A percentile compares a stretch with the other conserved stretches of the same genome.
phyloP scores from a whole-genome alignment of 2,113 vertebrate species.

The Petromus typicus region DNA sequence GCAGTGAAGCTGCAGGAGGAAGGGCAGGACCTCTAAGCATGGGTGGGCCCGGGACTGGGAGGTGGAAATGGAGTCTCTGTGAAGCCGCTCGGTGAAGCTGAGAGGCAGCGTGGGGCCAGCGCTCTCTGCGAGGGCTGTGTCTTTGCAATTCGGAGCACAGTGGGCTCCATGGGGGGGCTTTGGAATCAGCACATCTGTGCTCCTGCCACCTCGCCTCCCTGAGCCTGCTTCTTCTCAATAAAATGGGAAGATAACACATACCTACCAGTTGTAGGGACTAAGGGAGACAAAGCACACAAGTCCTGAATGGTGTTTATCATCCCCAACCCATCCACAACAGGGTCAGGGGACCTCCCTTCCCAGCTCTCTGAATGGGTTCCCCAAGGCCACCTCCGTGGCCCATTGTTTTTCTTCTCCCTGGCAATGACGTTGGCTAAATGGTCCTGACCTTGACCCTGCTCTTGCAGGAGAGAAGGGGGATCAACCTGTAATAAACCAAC shows the following conservation, averaged over 20 bases:
- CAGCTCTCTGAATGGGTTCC: not conserved
- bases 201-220: not conserved
- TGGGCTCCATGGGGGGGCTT: not conserved
- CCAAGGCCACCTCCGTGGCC: accelerated
- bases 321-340: not conserved
- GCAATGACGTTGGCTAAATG: not conserved
- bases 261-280: not conserved
- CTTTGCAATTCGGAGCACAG: not conserved
- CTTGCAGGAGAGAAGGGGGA: not conserved
- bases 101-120: not conserved
- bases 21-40: not conserved
- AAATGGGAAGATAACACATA: not conserved
- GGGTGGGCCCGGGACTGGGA: not conserved
- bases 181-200: not conserved
- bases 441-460: not conserved
- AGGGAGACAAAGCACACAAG: not conserved
- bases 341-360: not conserved
- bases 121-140: accelerated
- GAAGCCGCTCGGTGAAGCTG: not conserved
- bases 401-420: not conserved
- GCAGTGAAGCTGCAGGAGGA: not conserved
- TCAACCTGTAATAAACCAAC: not conserved
- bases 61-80: not conserved
- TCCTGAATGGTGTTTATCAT: not conserved
- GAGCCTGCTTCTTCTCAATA: slow-evolving; percentile 23